Evolutionary conservation across 2,888 invertebrate genomes (phyloP), one percentile per base, ranked within the genome.

Genomic region (Nomada lathburiana): DNA sequence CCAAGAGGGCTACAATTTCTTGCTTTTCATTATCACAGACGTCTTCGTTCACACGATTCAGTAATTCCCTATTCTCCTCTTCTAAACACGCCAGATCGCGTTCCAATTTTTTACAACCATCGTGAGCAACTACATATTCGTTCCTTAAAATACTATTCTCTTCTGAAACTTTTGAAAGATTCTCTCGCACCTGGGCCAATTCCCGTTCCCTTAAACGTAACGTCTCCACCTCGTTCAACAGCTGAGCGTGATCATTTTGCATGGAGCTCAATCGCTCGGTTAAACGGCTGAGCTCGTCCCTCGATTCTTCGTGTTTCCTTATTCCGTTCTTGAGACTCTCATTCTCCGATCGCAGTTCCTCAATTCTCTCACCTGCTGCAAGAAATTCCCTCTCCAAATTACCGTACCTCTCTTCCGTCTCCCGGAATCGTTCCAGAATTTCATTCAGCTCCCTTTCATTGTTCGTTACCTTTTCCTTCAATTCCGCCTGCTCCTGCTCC

Each of bases 401-500:
- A 9, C 9, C 16, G 5, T 73, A 74, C 90, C 91, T 79, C 87
- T 87, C 63, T 88, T 91, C 26, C 47, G 69, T 76, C 63, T 85
- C 63, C 72, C 72, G 74, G 26, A 90, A 89, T 76, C 92, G 94
- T 20, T 94, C 88, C n/a, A 79, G 89, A 73, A 92, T 88, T n/a
- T 94, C 90, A 88, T 94, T 94, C 5, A 89, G 59, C 55, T 88
- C 82, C n/a, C 72, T 72, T 20, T 83, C 82, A 5, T 82, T 76
- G 18, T 13, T 50, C 26, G 62, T 78, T 0, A 79, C 63, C 26
- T 91, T 90, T 3, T 89, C 77, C 47, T 90, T 91, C 42, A 91
- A 82, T 0, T 90, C 85, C 0, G 85, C 81, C n/a, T 91, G 85
- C 74, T 93, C 93, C 52, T 93, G 92, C 29, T 92, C 89, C 18